Conservation (phyloP, 2,888 invertebrate species). For the Dascillus cervinus region DNA sequence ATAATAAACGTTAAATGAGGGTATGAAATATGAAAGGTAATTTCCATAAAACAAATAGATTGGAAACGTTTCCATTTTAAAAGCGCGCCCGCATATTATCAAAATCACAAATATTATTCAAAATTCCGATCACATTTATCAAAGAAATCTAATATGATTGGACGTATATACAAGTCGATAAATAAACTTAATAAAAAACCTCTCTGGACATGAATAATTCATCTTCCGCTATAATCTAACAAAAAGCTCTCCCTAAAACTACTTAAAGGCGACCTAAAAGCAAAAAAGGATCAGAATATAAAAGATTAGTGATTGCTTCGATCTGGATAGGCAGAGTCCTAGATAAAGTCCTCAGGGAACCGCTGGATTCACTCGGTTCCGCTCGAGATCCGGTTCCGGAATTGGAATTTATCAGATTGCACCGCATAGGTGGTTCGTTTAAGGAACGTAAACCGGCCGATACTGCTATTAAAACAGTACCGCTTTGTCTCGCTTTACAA, state of each 20-base stretch:
- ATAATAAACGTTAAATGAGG: too few relatives aligned
- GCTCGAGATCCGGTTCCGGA: slow-evolving; percentile 1
- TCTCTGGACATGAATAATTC: slow-evolving; percentile 7
- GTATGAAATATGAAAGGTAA: too few relatives aligned
- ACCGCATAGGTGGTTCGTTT: not conserved
- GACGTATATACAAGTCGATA: too few relatives aligned
- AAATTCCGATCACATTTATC: too few relatives aligned
- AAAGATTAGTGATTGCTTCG: not conserved
- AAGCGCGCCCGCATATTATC: too few relatives aligned
- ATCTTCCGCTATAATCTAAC: slow-evolving; percentile 5
- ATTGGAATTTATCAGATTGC: not conserved
- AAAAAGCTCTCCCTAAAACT: slow-evolving; percentile 7
- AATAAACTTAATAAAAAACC: slow-evolving; percentile 5
- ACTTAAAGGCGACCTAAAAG: slow-evolving; percentile 4
- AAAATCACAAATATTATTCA: too few relatives aligned
- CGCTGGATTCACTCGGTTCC: not conserved
- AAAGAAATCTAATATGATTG: too few relatives aligned
- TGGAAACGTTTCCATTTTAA: too few relatives aligned
- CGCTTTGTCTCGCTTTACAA: too few relatives aligned
- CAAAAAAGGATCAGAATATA: not conserved
- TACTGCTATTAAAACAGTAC: too few relatives aligned
- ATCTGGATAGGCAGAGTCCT: not conserved
- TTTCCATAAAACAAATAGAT: too few relatives aligned
- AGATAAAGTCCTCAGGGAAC: not conserved
- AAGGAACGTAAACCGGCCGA: too few relatives aligned